phyloP scores from a whole-genome alignment of 2,797 vertebrate genomes.

The Heteromormyrus szaboi region DNA sequence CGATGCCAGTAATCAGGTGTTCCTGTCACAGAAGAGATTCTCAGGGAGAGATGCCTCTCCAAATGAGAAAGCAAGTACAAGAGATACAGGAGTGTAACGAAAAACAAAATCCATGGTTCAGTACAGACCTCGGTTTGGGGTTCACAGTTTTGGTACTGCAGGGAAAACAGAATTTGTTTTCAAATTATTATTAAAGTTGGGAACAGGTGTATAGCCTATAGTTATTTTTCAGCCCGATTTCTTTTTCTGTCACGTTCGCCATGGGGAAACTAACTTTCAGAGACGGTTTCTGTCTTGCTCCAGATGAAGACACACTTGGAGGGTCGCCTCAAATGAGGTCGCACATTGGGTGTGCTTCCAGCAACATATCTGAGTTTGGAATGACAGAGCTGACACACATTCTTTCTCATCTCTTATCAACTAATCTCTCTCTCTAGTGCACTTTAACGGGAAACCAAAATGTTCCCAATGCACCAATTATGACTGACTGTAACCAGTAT shows the following conservation, averaged over 20 bases:
- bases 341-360: not conserved
- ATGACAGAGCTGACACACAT: not conserved
- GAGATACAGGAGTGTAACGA: not conserved
- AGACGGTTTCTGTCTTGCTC: not conserved
- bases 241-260: not conserved
- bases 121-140: not conserved
- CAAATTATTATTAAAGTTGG: not conserved
- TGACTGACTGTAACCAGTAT: not conserved
- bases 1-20: not conserved
- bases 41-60: not conserved
- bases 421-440: not conserved
- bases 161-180: not conserved
- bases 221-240: not conserved
- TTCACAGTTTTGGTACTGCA: not conserved
- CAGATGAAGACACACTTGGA: not conserved
- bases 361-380: not conserved
- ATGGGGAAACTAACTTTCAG: not conserved
- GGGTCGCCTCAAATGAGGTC: not conserved
- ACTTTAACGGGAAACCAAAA: not conserved
- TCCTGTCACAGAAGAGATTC: not conserved
- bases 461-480: not conserved
- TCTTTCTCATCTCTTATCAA: not conserved
- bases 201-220: not conserved
- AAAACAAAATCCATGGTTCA: not conserved
- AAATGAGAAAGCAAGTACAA: not conserved